phyloP scores from a whole-genome alignment of 2,888 invertebrate genomes.

The Thysanoteuthis rhombus region DNA sequence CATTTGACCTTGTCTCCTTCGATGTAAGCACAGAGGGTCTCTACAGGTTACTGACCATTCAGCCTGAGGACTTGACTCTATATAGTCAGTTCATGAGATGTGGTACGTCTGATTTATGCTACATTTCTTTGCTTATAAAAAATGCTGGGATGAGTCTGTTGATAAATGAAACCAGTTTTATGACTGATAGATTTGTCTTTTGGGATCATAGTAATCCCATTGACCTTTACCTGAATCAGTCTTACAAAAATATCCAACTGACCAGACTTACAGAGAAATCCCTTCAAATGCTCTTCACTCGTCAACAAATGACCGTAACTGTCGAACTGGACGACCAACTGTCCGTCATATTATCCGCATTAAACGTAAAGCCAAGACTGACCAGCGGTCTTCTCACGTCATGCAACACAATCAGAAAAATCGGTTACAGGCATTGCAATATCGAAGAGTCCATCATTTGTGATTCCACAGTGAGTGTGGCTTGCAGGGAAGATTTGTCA shows the following conservation, averaged over 20 bases:
- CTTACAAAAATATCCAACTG: slow-evolving; percentile 26
- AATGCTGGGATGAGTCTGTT: not conserved
- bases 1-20: slow-evolving; percentile 48
- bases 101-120: not conserved
- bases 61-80: not conserved
- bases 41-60: slow-evolving; percentile 39
- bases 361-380: not conserved
- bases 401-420: not conserved
- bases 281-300: not conserved
- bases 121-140: not conserved
- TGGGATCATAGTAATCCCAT: not conserved
- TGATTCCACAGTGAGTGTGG: not conserved
- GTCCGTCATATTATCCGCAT: slow-evolving; percentile 36
- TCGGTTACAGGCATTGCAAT: not conserved
- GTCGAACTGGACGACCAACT: slow-evolving; percentile 36
- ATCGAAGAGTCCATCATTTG: not conserved
- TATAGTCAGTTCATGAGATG: not conserved
- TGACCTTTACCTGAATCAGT: not conserved
- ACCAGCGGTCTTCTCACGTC: not conserved
- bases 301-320: slow-evolving; percentile 35
- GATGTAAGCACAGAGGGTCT: slow-evolving; percentile 40
- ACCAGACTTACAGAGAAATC: not conserved
- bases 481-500: not conserved
- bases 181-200: not conserved
- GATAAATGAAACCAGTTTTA: not conserved